These are phyloP conservation scores for Artibeus jamaicensis DNA, from an alignment of 2,797 vertebrate species.

Conservation along the genomic window DNA sequence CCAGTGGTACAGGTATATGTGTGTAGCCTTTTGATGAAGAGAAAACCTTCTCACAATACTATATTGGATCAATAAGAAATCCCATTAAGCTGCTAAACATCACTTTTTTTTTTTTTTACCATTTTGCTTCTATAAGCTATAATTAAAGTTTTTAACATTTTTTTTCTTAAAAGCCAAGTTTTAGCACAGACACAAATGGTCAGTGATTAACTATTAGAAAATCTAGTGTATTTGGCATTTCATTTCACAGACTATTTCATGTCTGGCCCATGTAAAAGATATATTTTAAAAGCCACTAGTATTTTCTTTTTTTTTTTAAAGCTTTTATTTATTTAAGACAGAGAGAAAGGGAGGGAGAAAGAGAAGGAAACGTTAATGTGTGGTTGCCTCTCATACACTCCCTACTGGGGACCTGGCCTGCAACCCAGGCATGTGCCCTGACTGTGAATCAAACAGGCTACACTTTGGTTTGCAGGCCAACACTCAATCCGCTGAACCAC, in stretches of 20 bases:
- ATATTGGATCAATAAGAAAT: slow-evolving; percentile 45
- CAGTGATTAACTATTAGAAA: slow-evolving; percentile 61
- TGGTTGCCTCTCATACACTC: too few species aligned
- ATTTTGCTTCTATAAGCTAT: slow-evolving; percentile 44
- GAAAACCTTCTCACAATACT: not conserved
- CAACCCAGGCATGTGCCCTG: too few species aligned
- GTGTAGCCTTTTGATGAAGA: slow-evolving; percentile 21
- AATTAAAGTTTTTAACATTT: slow-evolving; percentile 54
- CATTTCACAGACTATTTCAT: slow-evolving; percentile 15
- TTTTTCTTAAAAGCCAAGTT: slow-evolving; percentile 56
- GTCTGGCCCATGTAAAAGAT: not conserved
- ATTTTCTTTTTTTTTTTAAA: not conserved
- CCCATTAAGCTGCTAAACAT: slow-evolving; percentile 38
- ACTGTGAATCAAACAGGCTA: too few species aligned
- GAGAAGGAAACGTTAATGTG: too few species aligned
- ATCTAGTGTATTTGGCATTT: slow-evolving; percentile 3
- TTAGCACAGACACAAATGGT: slow-evolving; percentile 21
- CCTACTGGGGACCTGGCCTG: too few species aligned
- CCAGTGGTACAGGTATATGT: not conserved
- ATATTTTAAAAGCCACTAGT: slow-evolving; percentile 19
- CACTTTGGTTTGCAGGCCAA: too few species aligned
- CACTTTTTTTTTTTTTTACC: not conserved
- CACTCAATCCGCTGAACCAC: too few species aligned
- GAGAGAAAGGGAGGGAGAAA: too few species aligned
- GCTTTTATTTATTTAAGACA: too few species aligned